Base-by-base conservation (phyloP, 1,140 invertebrate genomes). In the Pogonomyrmex californicus region DNA sequence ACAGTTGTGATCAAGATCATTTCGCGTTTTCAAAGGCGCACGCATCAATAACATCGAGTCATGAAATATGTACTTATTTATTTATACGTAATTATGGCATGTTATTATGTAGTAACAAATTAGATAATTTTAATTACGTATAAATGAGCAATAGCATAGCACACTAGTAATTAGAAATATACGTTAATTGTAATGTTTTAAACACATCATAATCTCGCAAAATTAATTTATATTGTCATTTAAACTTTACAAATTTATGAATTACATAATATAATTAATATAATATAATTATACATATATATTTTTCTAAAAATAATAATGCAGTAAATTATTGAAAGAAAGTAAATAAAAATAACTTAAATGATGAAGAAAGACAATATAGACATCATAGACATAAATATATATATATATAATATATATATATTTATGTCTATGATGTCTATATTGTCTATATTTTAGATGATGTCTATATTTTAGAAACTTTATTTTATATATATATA, bases 1-100 rank as follows among this genome's bases (percentile, higher is more conserved):
- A 51, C 63, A 62, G 60, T 2, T 30, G 30, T 14, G 65, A 44
- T 38, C 44, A 89, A 87, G 77, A 56, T 71, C 51, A n/a, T 73
- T 82, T 17, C 7, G 49, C 65, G 65, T 33, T 30, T 73, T 58
- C 30, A 30, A 47, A 73, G 17, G 66, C 30, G 17, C 65, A 41
- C 10, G 9, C 38, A 30, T 30, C 14, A 36, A 33, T 58, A 23
- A 56, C 56, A 82, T 73, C 33, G 66, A 71, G 41, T 81, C 63
- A 44, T 14, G 9, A 60, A 76, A 47, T 54, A 12, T n/a, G n/a
- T 3, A 54, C 70, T 38, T 68, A 54, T 68, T 70, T 17, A 38
- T 68, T 81, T 54, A 70, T 54, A n/a, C n/a, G 17, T 77, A 56
- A 65, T 65, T 60, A 68, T 68, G 23, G 17, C 3, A 54, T 47